A percentile compares a stretch with the other conserved stretches of the same genome.
Conservation (phyloP, 2,888 invertebrate species). For the Diarsia brunnea region DNA sequence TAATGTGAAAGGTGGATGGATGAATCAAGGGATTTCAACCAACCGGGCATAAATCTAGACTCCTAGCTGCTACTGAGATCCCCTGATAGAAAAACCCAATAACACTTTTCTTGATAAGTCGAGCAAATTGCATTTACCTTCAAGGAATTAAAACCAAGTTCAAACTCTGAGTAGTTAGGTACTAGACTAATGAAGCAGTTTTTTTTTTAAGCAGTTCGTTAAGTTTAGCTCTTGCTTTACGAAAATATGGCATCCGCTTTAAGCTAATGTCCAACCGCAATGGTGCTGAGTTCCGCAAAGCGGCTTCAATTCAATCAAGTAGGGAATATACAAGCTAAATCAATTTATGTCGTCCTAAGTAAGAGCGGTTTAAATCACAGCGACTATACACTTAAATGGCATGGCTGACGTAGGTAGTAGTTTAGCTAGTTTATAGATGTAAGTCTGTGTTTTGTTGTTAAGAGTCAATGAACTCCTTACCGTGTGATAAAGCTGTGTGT, state of each 20-base stretch:
- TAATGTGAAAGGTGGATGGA: neutral
- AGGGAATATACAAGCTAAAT: constrained; percentile 24
- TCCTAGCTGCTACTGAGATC: no score
- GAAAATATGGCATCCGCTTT: neutral
- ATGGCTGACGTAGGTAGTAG: neutral
- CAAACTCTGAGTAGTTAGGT: neutral
- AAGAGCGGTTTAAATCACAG: constrained; percentile 31
- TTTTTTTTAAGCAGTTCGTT: neutral
- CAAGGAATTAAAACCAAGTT: neutral
- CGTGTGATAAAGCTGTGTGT: neutral
- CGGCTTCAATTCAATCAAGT: constrained; percentile 31
- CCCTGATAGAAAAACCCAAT: neutral
- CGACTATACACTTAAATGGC: constrained; percentile 27
- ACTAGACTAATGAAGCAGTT: neutral
- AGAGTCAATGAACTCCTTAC: neutral
- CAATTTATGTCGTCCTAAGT: constrained; percentile 33
- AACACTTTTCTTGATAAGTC: neutral
- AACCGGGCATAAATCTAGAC: neutral
- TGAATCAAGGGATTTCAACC: neutral
- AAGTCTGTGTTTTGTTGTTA: neutral
- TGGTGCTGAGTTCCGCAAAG: constrained; percentile 2
- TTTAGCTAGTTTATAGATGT: neutral
- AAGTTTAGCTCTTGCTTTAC: neutral
- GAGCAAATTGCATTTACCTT: neutral
- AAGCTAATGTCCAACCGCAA: neutral